A percentile compares a stretch with the other conserved stretches of the same genome.
Conservation (phyloP, 1,140 invertebrate species). For the Phthorimaea operculella region DNA sequence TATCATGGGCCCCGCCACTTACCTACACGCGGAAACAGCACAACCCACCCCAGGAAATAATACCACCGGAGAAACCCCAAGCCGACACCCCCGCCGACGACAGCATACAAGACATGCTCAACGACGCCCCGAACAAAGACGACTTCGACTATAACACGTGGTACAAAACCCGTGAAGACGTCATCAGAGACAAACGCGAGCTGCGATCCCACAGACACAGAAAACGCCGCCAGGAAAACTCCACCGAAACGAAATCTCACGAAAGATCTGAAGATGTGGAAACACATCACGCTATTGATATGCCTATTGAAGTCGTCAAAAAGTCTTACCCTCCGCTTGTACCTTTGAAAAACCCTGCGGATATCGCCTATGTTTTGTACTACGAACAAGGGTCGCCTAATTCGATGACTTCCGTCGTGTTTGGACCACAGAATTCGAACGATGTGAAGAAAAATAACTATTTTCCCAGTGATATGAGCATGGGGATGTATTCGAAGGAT, state of each 20-base stretch:
- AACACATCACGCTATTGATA: constrained; percentile 30
- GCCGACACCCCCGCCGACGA: constrained; percentile 38
- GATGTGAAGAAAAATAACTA: constrained; percentile 42
- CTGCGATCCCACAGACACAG: constrained; percentile 47
- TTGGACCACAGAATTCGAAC: constrained; percentile 30
- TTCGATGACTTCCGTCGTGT: constrained; percentile 21
- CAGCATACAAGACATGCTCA: constrained; percentile 19
- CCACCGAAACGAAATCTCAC: constrained; percentile 31
- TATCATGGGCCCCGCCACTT: constrained; percentile 81
- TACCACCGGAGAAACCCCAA: constrained; percentile 26
- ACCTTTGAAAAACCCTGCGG: constrained; percentile 35
- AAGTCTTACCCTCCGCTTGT: constrained; percentile 27
- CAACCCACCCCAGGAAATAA: constrained; percentile 10
- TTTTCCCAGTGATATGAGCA: constrained; percentile 43
- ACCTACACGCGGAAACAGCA: constrained; percentile 65
- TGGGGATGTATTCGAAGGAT: constrained; percentile 41
- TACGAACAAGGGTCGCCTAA: constrained; percentile 52
- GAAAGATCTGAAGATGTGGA: constrained; percentile 32
- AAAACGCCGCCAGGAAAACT: constrained; percentile 50
- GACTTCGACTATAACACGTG: constrained; percentile 31
- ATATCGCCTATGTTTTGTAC: constrained; percentile 57
- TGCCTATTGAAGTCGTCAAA: constrained; percentile 42
- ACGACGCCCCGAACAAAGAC: constrained; percentile 26
- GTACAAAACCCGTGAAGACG: constrained; percentile 43
- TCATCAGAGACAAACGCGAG: constrained; percentile 21